phyloP scores from a whole-genome alignment of 2,888 invertebrate genomes.

The Emmelina monodactyla region DNA sequence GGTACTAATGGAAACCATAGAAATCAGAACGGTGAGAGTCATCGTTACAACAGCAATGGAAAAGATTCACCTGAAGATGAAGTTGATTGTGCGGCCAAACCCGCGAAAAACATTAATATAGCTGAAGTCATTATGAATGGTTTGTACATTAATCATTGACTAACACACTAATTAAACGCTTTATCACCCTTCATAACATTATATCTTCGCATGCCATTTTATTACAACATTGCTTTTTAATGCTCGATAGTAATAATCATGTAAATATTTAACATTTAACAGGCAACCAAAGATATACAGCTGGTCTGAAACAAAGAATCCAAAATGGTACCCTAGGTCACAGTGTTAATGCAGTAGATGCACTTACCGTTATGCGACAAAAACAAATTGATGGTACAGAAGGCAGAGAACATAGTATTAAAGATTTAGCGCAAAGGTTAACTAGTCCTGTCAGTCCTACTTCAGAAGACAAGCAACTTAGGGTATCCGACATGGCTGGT shows the following conservation, averaged over 20 bases:
- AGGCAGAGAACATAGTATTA: conserved; percentile 85
- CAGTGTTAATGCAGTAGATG: conserved; percentile 53
- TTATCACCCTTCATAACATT: conserved; percentile 12
- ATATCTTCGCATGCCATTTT: conserved; percentile 10
- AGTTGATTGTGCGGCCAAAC: conserved; percentile 28
- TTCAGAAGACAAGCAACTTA: conserved; percentile 68
- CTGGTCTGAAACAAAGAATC: conserved; percentile 66
- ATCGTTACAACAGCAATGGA: conserved; percentile 26
- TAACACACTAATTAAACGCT: conserved; percentile 39
- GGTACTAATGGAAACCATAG: conserved; percentile 13
- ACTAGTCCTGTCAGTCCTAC: conserved; percentile 70
- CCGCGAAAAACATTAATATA: conserved; percentile 28
- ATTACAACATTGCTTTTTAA: conserved; percentile 11
- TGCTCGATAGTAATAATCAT: background rate
- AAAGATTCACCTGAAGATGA: conserved; percentile 15
- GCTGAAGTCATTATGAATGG: conserved; percentile 49
- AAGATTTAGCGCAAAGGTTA: conserved; percentile 86
- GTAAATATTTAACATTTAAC: conserved; percentile 10
- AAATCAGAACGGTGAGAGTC: conserved; percentile 19
- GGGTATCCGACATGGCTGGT: conserved; percentile 87
- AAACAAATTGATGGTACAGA: conserved; percentile 70
- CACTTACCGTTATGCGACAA: conserved; percentile 46
- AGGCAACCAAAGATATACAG: conserved; percentile 67
- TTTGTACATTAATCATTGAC: conserved; percentile 45
- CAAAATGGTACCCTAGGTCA: conserved; percentile 66